These are phyloP conservation scores for Neodontobutis hainanensis DNA, from an alignment of 2,113 vertebrate species.

Conservation along the genomic window DNA sequence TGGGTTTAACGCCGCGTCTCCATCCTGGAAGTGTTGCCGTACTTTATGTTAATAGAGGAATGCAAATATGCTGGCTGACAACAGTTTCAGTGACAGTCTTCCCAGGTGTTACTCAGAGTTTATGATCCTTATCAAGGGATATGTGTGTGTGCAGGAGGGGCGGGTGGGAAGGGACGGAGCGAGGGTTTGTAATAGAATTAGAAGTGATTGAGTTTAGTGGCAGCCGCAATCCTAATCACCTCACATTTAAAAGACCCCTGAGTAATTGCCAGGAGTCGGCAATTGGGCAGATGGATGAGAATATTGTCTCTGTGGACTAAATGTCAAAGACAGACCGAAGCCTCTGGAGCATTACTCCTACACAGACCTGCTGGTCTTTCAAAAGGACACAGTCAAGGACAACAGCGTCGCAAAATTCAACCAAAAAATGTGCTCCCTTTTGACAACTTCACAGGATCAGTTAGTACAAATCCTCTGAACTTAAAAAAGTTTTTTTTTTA, in stretches of 20 bases:
- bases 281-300: conserved; percentile 51
- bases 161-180: conserved; percentile 8
- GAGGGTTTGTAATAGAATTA: conserved; percentile 50
- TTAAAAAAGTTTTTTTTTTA: too few species aligned
- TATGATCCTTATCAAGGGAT: conserved; percentile 46
- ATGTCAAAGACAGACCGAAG: conserved; percentile 48
- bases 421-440: neutral
- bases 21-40: conserved; percentile 23
- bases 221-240: conserved; percentile 54
- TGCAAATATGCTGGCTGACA: conserved; percentile 48
- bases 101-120: conserved; percentile 48
- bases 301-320: conserved; percentile 33
- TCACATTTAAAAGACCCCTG: conserved; percentile 42
- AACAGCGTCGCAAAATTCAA: neutral
- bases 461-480: neutral
- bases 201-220: conserved; percentile 48
- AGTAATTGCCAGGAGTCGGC: conserved; percentile 43
- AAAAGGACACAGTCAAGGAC: conserved; percentile 45
- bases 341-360: conserved; percentile 26
- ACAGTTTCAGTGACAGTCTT: conserved; percentile 42
- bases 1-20: conserved; percentile 28
- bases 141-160: conserved; percentile 10
- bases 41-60: conserved; percentile 48
- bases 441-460: neutral
- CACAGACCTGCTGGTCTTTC: conserved; percentile 8